phyloP scores from a whole-genome alignment of 2,113 vertebrate species.

The Myrmecophaga tridactyla region DNA sequence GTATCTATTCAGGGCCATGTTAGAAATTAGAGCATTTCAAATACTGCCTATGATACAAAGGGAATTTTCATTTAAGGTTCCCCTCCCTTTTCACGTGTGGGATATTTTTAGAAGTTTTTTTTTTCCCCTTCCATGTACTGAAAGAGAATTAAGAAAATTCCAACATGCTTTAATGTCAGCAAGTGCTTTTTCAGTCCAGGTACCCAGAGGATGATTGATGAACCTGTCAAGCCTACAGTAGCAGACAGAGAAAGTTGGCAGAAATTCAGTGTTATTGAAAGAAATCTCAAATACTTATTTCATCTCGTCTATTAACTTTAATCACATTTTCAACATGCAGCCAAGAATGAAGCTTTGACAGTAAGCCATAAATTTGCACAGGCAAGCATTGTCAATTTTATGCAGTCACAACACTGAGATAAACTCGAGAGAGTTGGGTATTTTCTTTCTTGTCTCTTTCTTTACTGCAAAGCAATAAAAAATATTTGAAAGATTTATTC shows the following conservation, averaged over 20 bases:
- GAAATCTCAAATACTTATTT: conserved; percentile 88
- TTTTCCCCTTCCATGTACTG: conserved; percentile 69
- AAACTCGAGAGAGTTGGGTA: conserved; percentile 71
- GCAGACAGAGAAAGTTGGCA: conserved; percentile 84
- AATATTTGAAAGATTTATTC: conserved; percentile 75
- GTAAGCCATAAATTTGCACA: conserved; percentile 84
- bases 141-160: conserved; percentile 83
- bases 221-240: conserved; percentile 79
- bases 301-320: conserved; percentile 86
- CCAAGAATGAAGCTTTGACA: conserved; percentile 87
- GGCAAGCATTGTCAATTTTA: conserved; percentile 81
- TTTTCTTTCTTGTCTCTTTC: conserved; percentile 79
- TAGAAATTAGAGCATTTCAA: conserved; percentile 57
- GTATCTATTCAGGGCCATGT: not conserved
- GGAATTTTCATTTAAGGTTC: conserved; percentile 57
- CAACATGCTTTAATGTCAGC: conserved; percentile 76
- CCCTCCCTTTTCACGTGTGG: conserved; percentile 64
- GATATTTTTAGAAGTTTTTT: conserved; percentile 74
- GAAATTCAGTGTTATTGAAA: conserved; percentile 84
- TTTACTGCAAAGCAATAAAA: conserved; percentile 68
- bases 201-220: conserved; percentile 84
- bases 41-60: conserved; percentile 68
- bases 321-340: conserved; percentile 87
- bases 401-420: conserved; percentile 71
- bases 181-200: conserved; percentile 81